phyloP scores from a whole-genome alignment of 2,888 invertebrate genomes.

The Patella pellucida region DNA sequence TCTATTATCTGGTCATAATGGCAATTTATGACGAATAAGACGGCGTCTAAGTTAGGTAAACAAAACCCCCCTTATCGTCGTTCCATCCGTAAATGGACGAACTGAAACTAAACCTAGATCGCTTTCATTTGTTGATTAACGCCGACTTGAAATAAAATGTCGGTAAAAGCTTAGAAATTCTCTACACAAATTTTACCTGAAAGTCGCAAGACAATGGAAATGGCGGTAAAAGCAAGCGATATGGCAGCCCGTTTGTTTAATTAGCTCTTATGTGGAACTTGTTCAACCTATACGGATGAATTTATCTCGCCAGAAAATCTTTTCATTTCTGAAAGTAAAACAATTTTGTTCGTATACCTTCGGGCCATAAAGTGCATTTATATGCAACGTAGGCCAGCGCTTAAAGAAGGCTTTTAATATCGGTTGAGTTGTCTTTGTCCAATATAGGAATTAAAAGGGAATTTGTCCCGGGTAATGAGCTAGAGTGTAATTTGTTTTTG shows the following conservation, averaged over 20 bases:
- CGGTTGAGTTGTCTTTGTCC: too few species aligned
- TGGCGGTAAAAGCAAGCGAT: conserved; percentile 4
- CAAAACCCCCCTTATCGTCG: neutral
- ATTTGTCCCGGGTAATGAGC: too few species aligned
- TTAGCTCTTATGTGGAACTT: neutral
- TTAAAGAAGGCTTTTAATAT: neutral
- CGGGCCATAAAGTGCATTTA: neutral
- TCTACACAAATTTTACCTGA: conserved; percentile 8
- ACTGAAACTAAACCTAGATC: neutral
- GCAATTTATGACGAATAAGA: neutral
- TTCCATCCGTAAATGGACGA: neutral
- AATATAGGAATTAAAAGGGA: too few species aligned
- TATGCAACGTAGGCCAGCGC: neutral
- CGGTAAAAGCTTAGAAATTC: conserved; percentile 4
- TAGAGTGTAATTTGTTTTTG: too few species aligned
- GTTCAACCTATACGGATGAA: too few species aligned
- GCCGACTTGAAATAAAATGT: neutral
- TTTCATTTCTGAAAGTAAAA: too few species aligned
- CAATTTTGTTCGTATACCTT: too few species aligned
- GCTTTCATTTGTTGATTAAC: neutral
- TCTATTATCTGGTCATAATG: conserved; percentile 8
- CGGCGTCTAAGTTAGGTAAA: neutral
- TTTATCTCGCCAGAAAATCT: too few species aligned
- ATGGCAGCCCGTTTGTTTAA: neutral
- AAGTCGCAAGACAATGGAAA: neutral